phyloP scores from a whole-genome alignment of 1,140 invertebrate species.

The Saccostrea cuccullata region DNA sequence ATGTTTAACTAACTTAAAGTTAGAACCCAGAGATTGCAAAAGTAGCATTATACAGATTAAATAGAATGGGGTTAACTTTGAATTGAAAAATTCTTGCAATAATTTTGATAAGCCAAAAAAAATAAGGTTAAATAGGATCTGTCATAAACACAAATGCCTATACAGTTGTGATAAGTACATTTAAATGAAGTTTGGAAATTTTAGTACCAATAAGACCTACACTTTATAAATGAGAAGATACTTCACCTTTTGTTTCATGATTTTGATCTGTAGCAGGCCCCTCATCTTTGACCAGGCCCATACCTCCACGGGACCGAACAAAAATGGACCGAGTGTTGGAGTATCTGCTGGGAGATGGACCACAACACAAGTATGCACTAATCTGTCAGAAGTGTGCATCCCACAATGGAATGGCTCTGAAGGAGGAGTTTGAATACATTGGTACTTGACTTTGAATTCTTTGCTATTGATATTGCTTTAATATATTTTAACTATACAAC shows the following conservation, averaged over 20 bases:
- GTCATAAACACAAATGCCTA: neutral
- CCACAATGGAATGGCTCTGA: slow-evolving; percentile 98
- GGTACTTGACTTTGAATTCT: slow-evolving; percentile 80
- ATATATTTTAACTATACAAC: no score
- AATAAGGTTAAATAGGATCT: neutral
- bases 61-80: no score
- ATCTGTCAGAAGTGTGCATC: slow-evolving; percentile 93
- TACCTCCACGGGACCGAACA: slow-evolving; percentile 83
- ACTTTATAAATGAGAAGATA: no score
- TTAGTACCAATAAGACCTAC: neutral
- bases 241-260: no score
- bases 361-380: slow-evolving; percentile 94
- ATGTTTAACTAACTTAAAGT: no score
- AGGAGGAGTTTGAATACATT: slow-evolving; percentile 97
- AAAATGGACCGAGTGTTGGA: slow-evolving; percentile 94
- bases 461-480: no score
- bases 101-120: neutral
- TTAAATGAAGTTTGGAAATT: no score
- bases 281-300: slow-evolving; percentile 79
- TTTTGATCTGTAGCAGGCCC: slow-evolving; percentile 57
- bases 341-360: slow-evolving; percentile 96
- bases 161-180: neutral
- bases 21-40: no score
- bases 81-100: no score
- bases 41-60: no score